Evolutionary conservation across 2,113 vertebrate species (phyloP).

Genomic region (Hippocampus mohnikei): DNA sequence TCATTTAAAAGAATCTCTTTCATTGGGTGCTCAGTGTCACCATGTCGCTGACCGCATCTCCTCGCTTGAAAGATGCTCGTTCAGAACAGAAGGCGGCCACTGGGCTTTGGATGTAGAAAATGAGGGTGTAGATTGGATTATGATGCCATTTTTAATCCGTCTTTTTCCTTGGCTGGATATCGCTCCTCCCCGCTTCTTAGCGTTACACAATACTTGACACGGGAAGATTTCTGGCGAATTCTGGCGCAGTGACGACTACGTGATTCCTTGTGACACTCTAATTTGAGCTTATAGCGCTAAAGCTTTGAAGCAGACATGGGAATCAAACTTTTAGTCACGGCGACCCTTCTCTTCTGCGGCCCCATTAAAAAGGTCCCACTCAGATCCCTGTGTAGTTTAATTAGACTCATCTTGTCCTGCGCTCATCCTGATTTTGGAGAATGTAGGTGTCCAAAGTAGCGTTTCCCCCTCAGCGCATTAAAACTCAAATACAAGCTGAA

Average conservation of each 20-base stretch:
- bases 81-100: constrained; percentile 51
- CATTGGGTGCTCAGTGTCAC: constrained; percentile 8
- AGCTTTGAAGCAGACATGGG: constrained; percentile 60
- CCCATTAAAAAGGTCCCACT: constrained; percentile 47
- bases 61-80: constrained; percentile 39
- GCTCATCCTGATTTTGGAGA: constrained; percentile 39
- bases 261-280: constrained; percentile 65
- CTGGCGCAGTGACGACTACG: constrained; percentile 48
- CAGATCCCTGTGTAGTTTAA: constrained; percentile 49
- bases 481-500: constrained; percentile 32
- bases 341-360: constrained; percentile 32
- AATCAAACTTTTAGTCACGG: constrained; percentile 59
- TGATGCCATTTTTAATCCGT: constrained; percentile 71
- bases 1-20: constrained; percentile 7
- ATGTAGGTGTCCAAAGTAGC: constrained; percentile 9
- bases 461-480: constrained; percentile 33
- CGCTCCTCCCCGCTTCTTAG: constrained; percentile 62
- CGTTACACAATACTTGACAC: constrained; percentile 68
- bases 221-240: constrained; percentile 61
- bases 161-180: constrained; percentile 62
- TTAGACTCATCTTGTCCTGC: constrained; percentile 42
- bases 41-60: constrained; percentile 43
- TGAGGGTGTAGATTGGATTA: constrained; percentile 71
- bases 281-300: constrained; percentile 57
- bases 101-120: constrained; percentile 63